Conservation (phyloP, 2,797 vertebrate genomes). For the Catharus ustulatus region DNA sequence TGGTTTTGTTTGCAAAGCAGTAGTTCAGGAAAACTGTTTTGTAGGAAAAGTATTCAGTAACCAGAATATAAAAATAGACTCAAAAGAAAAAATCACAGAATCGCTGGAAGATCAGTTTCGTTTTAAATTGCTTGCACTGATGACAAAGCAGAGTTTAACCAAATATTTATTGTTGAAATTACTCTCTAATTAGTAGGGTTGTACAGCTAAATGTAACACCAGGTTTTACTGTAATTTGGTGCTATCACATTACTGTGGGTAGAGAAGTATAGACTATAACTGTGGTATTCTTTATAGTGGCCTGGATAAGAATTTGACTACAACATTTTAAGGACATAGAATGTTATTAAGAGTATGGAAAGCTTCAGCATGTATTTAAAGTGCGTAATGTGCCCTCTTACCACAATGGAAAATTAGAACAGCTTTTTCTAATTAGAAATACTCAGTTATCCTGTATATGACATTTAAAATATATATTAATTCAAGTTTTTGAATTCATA, state of each 20-base stretch:
- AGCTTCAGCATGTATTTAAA: conserved; percentile 26
- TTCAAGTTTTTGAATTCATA: background rate
- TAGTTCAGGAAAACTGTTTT: conserved; percentile 53
- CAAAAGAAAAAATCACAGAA: conserved; percentile 38
- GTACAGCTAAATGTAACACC: conserved; percentile 70
- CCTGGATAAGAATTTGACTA: conserved; percentile 54
- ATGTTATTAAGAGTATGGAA: background rate
- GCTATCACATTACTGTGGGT: conserved; percentile 63
- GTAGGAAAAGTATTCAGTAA: conserved; percentile 39
- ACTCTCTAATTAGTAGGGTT: conserved; percentile 71
- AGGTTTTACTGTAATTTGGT: conserved; percentile 61
- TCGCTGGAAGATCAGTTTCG: conserved; percentile 53
- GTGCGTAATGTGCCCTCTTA: conserved; percentile 51
- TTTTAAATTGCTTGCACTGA: conserved; percentile 72
- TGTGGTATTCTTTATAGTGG: conserved; percentile 67
- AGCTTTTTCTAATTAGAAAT: conserved; percentile 46
- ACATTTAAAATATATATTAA: conserved; percentile 1
- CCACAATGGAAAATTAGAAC: conserved; percentile 23
- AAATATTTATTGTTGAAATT: conserved; percentile 77
- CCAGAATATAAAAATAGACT: conserved; percentile 74
- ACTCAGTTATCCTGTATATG: background rate
- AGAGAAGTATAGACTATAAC: conserved; percentile 32
- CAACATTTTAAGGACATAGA: conserved; percentile 25
- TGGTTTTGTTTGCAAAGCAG: conserved; percentile 59
- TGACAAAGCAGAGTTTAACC: conserved; percentile 75